A percentile compares a stretch with the other conserved stretches of the same genome.
Evolutionary conservation across 2,797 vertebrate genomes (phyloP).

Genomic region (Pogonophryne albipinna): DNA sequence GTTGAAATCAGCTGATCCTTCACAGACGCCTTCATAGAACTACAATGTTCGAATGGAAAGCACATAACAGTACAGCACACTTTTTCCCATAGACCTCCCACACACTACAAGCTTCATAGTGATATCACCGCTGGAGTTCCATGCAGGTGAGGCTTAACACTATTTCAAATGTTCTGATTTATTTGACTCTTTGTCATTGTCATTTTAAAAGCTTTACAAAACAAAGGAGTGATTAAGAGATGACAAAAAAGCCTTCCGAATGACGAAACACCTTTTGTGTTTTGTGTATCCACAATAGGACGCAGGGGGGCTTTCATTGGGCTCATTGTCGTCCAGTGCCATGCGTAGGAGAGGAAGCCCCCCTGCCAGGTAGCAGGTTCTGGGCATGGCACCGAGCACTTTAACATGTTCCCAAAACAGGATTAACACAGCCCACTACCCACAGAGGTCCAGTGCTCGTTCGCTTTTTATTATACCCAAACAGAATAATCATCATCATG

Average conservation of each 20-base stretch:
- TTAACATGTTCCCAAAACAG: conserved; percentile 78
- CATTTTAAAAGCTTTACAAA: conserved; percentile 20
- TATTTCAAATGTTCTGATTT: not conserved
- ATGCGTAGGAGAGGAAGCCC: conserved; percentile 67
- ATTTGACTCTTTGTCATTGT: not conserved
- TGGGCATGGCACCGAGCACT: conserved; percentile 70
- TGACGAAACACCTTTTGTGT: conserved; percentile 43
- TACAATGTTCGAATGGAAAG: conserved; percentile 49
- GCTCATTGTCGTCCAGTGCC: conserved; percentile 59
- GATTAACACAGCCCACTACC: conserved; percentile 75
- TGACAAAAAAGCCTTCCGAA: conserved; percentile 17
- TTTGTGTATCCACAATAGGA: conserved; percentile 44
- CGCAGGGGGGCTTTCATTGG: conserved; percentile 53
- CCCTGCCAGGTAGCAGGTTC: conserved; percentile 79
- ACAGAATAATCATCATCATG: conserved; percentile 74
- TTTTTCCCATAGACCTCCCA: conserved; percentile 51
- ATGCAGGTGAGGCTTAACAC: conserved; percentile 3
- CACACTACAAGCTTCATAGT: conserved; percentile 17
- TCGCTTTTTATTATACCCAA: conserved; percentile 67
- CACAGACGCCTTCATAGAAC: conserved; percentile 51
- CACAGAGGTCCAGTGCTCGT: conserved; percentile 69
- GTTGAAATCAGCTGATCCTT: conserved; percentile 76
- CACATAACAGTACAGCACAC: conserved; percentile 33
- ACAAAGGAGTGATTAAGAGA: conserved; percentile 34
- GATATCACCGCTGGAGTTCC: conserved; percentile 5